Percentiles rank a stretch among this genome's conserved stretches.
These are phyloP conservation scores for Gnathonemus echidnorhynchus DNA, from an alignment of 2,113 vertebrate genomes.

Conservation along the genomic window DNA sequence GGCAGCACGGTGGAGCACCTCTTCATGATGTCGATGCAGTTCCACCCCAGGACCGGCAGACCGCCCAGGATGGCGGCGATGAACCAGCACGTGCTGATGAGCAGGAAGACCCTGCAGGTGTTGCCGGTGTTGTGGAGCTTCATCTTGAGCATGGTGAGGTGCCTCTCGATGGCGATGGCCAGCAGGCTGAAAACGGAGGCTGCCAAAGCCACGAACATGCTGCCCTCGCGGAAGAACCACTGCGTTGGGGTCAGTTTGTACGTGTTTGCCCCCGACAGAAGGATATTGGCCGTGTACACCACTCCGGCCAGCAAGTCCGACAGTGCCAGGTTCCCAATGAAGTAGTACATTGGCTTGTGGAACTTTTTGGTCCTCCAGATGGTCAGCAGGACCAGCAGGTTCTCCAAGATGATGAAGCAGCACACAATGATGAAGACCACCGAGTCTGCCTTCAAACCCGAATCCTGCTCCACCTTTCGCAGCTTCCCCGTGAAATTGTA, in stretches of 20 bases:
- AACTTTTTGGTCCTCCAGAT: constrained; percentile 99
- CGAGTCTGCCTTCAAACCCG: constrained; percentile 72
- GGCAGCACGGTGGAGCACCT: constrained; percentile 88
- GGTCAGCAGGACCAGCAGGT: constrained; percentile 87
- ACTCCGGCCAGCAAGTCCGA: constrained; percentile 90
- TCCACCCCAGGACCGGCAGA: constrained; percentile 92
- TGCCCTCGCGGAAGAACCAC: constrained; percentile 94
- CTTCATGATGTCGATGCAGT: constrained; percentile 72
- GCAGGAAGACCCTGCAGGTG: constrained; percentile 83
- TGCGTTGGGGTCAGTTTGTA: constrained; percentile 79
- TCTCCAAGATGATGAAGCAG: constrained; percentile 93
- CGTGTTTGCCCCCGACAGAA: constrained; percentile 88
- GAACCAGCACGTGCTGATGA: constrained; percentile 91
- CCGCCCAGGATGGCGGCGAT: constrained; percentile 79
- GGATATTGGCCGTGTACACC: constrained; percentile 86
- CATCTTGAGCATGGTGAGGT: constrained; percentile 97
- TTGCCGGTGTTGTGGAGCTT: constrained; percentile 89
- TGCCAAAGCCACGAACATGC: constrained; percentile 91
- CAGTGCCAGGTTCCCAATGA: constrained; percentile 95
- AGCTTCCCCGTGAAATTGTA: constrained; percentile 95
- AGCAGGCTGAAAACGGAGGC: constrained; percentile 94
- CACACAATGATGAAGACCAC: constrained; percentile 95
- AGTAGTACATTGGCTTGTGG: constrained; percentile 98
- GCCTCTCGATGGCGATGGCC: constrained; percentile 91
- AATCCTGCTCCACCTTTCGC: constrained; percentile 59